Evolutionary conservation across 1,140 invertebrate species (phyloP).

Genomic region (Trichonephila clavata): DNA sequence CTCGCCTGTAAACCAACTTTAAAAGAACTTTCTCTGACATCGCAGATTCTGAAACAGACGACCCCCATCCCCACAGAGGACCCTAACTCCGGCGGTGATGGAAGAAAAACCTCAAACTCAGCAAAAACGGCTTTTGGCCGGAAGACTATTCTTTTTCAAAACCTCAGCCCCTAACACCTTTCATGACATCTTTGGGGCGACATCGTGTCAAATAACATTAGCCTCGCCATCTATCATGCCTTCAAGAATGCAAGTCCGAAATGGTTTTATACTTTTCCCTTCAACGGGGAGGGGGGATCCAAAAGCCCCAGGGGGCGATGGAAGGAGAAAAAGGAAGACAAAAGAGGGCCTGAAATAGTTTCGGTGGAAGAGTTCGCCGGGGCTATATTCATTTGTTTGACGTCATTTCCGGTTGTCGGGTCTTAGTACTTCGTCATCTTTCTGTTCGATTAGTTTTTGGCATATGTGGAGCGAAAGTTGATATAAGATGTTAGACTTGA

Average conservation of each 20-base stretch:
- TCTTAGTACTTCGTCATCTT: slow-evolving; percentile 9
- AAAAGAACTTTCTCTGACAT: slow-evolving; percentile 5
- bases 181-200: background rate
- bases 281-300: background rate
- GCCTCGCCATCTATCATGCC: background rate
- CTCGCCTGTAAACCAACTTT: background rate
- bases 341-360: background rate
- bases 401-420: slow-evolving; percentile 23
- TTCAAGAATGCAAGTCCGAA: background rate
- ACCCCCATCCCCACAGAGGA: background rate
- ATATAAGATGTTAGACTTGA: background rate
- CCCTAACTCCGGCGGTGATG: background rate
- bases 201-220: slow-evolving; percentile 28
- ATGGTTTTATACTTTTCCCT: slow-evolving; percentile 2
- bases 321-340: background rate
- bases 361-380: background rate
- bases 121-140: background rate
- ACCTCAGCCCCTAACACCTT: background rate
- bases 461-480: slow-evolving; percentile 14
- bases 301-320: background rate
- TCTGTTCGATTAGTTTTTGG: slow-evolving; percentile 6
- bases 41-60: background rate
- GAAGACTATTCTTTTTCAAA: background rate
- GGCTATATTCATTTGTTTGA: slow-evolving; percentile 5
- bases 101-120: background rate